phyloP scores from a whole-genome alignment of 2,888 invertebrate species.

The Athetis lepigone region DNA sequence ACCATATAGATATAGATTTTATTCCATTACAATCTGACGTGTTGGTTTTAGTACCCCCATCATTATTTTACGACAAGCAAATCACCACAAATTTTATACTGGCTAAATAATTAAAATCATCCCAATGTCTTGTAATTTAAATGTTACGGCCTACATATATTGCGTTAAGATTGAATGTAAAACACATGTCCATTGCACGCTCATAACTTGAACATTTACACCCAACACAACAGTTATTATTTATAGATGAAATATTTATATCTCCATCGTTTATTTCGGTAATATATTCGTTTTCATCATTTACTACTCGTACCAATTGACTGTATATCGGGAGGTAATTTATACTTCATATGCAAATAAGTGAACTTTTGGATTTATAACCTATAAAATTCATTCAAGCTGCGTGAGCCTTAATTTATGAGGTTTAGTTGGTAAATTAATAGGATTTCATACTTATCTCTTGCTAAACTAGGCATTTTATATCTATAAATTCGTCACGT shows the following conservation, averaged over 20 bases:
- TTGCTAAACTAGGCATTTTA: background rate
- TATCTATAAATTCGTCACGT: background rate
- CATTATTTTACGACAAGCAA: conserved; percentile 52
- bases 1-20: conserved; percentile 9
- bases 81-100: conserved; percentile 50
- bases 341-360: conserved; percentile 54
- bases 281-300: conserved; percentile 56
- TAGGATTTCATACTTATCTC: conserved; percentile 4
- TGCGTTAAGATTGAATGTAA: conserved; percentile 69
- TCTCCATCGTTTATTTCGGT: conserved; percentile 52
- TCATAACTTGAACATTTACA: conserved; percentile 74
- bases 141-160: conserved; percentile 56
- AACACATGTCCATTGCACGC: conserved; percentile 64
- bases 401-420: conserved; percentile 39
- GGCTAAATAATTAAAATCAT: conserved; percentile 51
- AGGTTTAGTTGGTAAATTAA: conserved; percentile 12
- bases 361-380: conserved; percentile 50
- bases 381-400: conserved; percentile 46
- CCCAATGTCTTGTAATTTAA: conserved; percentile 53
- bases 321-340: conserved; percentile 48
- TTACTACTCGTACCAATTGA: conserved; percentile 53
- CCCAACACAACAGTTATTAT: conserved; percentile 66
- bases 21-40: conserved; percentile 19
- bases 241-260: conserved; percentile 71
- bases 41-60: conserved; percentile 43